These are phyloP conservation scores for Pleuronectes platessa DNA, from an alignment of 2,113 vertebrate species.

Conservation along the genomic window DNA sequence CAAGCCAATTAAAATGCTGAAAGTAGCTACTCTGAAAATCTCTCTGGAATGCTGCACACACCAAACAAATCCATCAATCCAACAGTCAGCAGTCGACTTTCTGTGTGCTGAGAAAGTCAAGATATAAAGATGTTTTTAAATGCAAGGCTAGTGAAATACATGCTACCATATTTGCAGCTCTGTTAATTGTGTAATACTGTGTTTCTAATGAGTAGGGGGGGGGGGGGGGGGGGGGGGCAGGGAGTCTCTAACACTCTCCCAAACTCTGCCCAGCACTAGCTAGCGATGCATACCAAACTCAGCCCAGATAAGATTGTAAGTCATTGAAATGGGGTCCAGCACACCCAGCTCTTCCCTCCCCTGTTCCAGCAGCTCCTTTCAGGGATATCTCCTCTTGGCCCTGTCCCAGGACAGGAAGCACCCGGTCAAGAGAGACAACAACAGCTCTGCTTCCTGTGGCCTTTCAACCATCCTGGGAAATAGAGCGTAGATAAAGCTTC, in stretches of 20 bases:
- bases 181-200: conserved; percentile 44
- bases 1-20: conserved; percentile 53
- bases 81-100: conserved; percentile 3
- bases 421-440: conserved; percentile 59
- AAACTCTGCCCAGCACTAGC: conserved; percentile 60
- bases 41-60: conserved; percentile 41
- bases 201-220: conserved; percentile 28
- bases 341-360: conserved; percentile 59
- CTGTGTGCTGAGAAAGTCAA: conserved; percentile 16
- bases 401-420: conserved; percentile 77
- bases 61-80: conserved; percentile 48
- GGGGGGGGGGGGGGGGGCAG: conserved; percentile 22
- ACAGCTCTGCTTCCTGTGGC: conserved; percentile 59
- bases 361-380: conserved; percentile 73
- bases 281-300: conserved; percentile 75
- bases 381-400: conserved; percentile 73
- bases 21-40: conserved; percentile 33
- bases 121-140: conserved; percentile 11
- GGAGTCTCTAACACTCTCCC: conserved; percentile 40
- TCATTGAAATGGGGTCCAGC: conserved; percentile 72
- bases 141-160: background rate
- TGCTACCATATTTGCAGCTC: background rate
- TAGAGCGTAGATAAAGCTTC: background rate
- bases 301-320: conserved; percentile 78
- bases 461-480: conserved; percentile 37